These are phyloP conservation scores for Muraenolepis orangiensis DNA, from an alignment of 2,797 vertebrate species.

Conservation along the genomic window DNA sequence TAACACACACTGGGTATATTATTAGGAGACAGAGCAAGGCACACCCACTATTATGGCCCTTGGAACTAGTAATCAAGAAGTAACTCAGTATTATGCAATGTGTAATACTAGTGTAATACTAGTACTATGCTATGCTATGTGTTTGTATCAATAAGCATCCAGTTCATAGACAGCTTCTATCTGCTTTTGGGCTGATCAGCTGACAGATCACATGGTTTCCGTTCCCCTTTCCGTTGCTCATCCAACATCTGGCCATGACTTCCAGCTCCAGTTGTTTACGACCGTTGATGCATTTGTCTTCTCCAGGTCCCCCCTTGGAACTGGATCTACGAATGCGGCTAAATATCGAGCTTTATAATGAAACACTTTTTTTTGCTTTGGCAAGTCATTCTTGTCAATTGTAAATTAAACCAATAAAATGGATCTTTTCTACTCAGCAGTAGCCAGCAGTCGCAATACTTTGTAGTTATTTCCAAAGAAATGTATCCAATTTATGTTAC, in stretches of 20 bases:
- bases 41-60: background rate
- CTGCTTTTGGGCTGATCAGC: slow-evolving; percentile 8
- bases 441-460: background rate
- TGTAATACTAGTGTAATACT: too few relatives aligned
- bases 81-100: background rate
- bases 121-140: slow-evolving; percentile 31
- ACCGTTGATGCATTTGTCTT: background rate
- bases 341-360: background rate
- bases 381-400: background rate
- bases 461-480: background rate
- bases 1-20: background rate
- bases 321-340: background rate
- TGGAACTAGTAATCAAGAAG: background rate
- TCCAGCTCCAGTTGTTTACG: background rate
- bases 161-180: background rate
- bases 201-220: slow-evolving; percentile 11
- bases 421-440: background rate
- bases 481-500: background rate
- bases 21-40: background rate
- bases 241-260: background rate
- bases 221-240: background rate
- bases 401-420: background rate
- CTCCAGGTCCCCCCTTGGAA: background rate
- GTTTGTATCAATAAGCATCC: slow-evolving; percentile 19
- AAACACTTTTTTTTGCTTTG: background rate